A percentile compares a stretch with the other conserved stretches of the same genome.
Conservation (phyloP, 1,140 invertebrate species). For the Habropoda laboriosa region DNA sequence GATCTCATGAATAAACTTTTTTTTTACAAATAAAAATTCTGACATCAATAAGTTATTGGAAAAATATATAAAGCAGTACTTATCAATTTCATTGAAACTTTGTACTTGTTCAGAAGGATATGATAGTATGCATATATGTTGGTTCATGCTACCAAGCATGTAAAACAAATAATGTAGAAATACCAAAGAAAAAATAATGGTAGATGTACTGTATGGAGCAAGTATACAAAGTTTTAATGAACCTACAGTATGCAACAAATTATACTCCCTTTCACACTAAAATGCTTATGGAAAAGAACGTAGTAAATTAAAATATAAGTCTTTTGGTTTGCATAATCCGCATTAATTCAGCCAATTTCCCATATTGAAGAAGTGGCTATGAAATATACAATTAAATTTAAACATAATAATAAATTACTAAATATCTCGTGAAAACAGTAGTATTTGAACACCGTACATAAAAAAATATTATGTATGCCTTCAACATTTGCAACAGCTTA, state of each 20-base stretch:
- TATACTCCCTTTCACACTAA: constrained; percentile 12
- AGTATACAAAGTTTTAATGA: constrained; percentile 37
- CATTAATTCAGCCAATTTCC: constrained; percentile 21
- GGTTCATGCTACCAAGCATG: not conserved
- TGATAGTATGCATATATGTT: constrained; percentile 4
- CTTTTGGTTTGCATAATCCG: constrained; percentile 16
- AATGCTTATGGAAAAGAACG: constrained; percentile 34
- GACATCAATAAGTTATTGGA: constrained; percentile 13
- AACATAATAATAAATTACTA: constrained; percentile 19
- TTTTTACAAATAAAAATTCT: not conserved
- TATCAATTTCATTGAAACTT: constrained; percentile 56
- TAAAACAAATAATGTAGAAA: not conserved
- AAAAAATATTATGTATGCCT: constrained; percentile 13
- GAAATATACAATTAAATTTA: constrained; percentile 1
- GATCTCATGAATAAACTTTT: not conserved
- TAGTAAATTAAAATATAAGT: constrained; percentile 38
- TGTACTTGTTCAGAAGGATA: constrained; percentile 9
- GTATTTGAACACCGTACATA: not conserved
- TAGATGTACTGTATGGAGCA: no score
- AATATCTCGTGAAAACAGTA: constrained; percentile 2
- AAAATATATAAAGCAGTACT: constrained; percentile 21
- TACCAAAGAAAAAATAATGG: not conserved
- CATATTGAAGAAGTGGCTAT: constrained; percentile 25
- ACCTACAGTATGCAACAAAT: not conserved
- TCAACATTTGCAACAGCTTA: constrained; percentile 13